phyloP scores from a whole-genome alignment of 2,888 invertebrate species.

The Plebejus anna region DNA sequence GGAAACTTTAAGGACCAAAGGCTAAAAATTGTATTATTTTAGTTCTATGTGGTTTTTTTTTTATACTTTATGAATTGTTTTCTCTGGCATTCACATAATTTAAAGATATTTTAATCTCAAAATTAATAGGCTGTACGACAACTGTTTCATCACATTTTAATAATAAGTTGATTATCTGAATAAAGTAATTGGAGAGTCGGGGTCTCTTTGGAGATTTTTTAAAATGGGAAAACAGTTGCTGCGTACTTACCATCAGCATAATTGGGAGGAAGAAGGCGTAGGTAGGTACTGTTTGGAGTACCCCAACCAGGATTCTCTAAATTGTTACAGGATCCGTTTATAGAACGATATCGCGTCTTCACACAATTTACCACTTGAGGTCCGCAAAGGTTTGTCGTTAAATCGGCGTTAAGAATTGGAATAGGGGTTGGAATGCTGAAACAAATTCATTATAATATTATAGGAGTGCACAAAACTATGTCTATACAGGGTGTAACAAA shows the following conservation, averaged over 20 bases:
- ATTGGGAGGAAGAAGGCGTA: background rate
- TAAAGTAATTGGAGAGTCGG: background rate
- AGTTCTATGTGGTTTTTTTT: too few species aligned
- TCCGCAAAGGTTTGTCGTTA: background rate
- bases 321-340: slow-evolving; percentile 28
- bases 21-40: too few species aligned
- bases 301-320: slow-evolving; percentile 23
- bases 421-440: background rate
- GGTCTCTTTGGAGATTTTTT: background rate
- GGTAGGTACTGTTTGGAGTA: background rate
- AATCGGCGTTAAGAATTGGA: background rate
- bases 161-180: too few species aligned
- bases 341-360: slow-evolving; percentile 16
- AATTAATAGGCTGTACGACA: too few species aligned
- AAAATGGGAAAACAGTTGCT: background rate
- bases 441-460: background rate
- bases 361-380: background rate
- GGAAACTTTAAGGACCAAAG: too few species aligned
- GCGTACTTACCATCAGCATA: slow-evolving; percentile 26
- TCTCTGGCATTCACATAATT: too few species aligned
- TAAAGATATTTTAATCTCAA: too few species aligned
- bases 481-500: too few species aligned
- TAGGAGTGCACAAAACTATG: too few species aligned
- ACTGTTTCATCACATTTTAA: too few species aligned
- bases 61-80: too few species aligned